Percentiles rank a stretch among this genome's conserved stretches.
Evolutionary conservation across 92 coral and sea anemone genomes (phyloP).

Genomic region (Anthopleura xanthogrammica): DNA sequence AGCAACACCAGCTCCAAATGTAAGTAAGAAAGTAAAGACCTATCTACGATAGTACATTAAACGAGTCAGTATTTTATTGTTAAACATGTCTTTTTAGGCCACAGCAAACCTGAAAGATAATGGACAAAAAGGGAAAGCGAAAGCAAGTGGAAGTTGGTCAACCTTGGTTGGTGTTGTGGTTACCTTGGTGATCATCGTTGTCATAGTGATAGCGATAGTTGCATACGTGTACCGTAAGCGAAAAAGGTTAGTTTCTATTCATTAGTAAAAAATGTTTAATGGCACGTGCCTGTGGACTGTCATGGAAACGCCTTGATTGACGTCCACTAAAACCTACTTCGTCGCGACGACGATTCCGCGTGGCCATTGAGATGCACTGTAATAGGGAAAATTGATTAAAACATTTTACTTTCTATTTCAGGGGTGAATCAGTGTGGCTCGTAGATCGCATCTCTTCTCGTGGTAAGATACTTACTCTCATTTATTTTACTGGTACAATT

Average conservation of each 20-base stretch:
- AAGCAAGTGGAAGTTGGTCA: background rate
- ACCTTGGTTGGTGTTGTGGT: constrained; percentile 3
- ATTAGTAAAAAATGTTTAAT: background rate
- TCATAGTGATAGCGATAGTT: background rate
- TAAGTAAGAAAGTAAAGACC: background rate
- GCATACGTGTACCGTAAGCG: background rate
- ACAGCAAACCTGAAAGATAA: background rate
- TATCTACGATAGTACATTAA: too few relatives aligned
- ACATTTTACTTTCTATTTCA: background rate
- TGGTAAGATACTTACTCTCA: background rate
- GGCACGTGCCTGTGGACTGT: background rate
- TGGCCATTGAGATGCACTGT: too few relatives aligned
- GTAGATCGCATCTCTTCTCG: background rate
- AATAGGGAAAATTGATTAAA: too few relatives aligned
- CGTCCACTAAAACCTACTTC: too few relatives aligned
- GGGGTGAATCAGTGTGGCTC: background rate
- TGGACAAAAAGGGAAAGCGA: background rate
- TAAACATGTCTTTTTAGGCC: background rate
- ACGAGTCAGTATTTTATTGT: too few relatives aligned
- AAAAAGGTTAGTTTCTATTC: background rate
- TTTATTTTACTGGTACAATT: too few relatives aligned
- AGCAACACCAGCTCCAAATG: background rate
- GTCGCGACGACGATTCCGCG: too few relatives aligned
- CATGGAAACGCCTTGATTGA: background rate
- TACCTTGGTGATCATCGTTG: constrained; percentile 1